phyloP scores from a whole-genome alignment of 2,888 invertebrate species.

The Tetragnatha montana region DNA sequence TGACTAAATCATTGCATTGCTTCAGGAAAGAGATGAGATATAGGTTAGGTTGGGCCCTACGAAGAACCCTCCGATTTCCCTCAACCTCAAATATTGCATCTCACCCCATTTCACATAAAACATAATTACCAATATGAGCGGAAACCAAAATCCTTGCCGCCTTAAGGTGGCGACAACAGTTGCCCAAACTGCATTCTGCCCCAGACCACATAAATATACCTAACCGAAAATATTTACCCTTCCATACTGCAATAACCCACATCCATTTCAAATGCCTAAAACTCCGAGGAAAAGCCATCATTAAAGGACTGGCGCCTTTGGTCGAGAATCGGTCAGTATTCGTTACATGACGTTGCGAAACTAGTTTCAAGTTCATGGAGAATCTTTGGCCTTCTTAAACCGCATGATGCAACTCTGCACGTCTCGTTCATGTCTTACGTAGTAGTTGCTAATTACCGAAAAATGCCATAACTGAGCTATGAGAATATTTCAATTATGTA shows the following conservation, averaged over 20 bases:
- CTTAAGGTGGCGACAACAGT: not conserved
- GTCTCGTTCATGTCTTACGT: not conserved
- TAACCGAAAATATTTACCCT: not conserved
- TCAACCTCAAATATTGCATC: not conserved
- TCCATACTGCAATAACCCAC: not conserved
- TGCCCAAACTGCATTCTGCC: not conserved
- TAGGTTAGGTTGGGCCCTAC: too few species aligned
- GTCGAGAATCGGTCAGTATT: not conserved
- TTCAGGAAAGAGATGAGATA: too few species aligned
- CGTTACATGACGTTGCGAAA: conserved; percentile 8
- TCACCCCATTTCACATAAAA: not conserved
- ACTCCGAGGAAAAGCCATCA: not conserved
- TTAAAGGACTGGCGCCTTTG: not conserved
- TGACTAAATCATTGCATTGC: too few species aligned
- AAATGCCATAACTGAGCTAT: too few species aligned
- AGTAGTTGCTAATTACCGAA: too few species aligned
- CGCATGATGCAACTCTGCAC: not conserved
- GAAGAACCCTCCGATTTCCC: not conserved
- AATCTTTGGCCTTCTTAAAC: conserved; percentile 6
- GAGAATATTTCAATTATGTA: too few species aligned
- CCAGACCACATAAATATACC: not conserved
- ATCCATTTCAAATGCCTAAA: not conserved
- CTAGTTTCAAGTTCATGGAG: conserved; percentile 20
- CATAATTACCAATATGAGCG: not conserved
- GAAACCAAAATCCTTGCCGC: not conserved